Evolutionary conservation across 2,113 vertebrate genomes (phyloP).

Genomic region (Ochotona princeps): DNA sequence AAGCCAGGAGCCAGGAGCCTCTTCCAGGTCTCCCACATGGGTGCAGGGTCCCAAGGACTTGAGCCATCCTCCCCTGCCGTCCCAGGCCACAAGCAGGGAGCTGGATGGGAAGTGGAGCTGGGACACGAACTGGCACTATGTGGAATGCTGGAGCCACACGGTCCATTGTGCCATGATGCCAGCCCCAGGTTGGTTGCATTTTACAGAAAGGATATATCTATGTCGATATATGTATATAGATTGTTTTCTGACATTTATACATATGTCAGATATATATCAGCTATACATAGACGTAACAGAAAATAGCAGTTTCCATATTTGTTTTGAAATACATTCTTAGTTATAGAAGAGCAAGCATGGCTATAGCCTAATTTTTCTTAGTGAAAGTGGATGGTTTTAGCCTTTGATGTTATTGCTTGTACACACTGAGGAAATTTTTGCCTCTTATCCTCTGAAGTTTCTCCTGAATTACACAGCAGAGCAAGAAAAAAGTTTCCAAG

Average conservation of each 20-base stretch:
- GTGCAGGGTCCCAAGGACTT: too few relatives aligned
- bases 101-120: too few relatives aligned
- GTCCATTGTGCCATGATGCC: too few relatives aligned
- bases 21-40: too few relatives aligned
- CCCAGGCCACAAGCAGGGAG: too few relatives aligned
- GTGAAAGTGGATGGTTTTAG: background rate
- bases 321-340: background rate
- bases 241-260: too few relatives aligned
- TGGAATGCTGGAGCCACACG: too few relatives aligned
- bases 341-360: slow-evolving; percentile 22
- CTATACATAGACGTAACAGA: background rate
- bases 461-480: background rate
- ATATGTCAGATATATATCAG: too few relatives aligned
- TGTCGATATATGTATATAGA: too few relatives aligned
- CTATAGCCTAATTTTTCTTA: background rate
- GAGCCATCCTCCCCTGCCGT: too few relatives aligned
- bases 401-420: background rate
- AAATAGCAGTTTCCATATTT: background rate
- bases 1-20: too few relatives aligned
- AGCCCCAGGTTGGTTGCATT: background rate
- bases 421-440: background rate
- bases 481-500: background rate
- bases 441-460: background rate
- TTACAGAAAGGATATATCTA: background rate
- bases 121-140: too few relatives aligned